phyloP scores from a whole-genome alignment of 2,113 vertebrate genomes.

The Syngnathus scovelli region DNA sequence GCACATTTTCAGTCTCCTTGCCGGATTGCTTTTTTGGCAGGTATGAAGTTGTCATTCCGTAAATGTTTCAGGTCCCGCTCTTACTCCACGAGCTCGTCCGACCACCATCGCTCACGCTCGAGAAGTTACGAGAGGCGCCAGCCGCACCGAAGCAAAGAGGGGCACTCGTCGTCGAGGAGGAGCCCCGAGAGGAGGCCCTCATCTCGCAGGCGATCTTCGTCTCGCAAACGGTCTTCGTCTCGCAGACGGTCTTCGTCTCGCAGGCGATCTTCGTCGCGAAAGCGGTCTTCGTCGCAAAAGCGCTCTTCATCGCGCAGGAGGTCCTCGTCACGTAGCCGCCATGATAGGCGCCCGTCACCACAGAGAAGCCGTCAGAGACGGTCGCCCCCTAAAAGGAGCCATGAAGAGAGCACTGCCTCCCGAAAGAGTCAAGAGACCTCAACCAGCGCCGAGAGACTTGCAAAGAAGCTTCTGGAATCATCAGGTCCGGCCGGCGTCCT shows the following conservation, averaged over 20 bases:
- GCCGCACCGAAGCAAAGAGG: neutral
- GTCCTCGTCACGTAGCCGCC: neutral
- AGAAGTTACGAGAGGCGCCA: slow-evolving; percentile 15
- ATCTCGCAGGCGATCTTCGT: neutral
- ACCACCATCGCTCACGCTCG: slow-evolving; percentile 5
- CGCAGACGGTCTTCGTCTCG: neutral
- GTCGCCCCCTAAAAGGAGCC: neutral
- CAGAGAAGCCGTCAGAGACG: neutral
- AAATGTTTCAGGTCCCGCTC: slow-evolving; percentile 26
- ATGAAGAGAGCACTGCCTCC: neutral
- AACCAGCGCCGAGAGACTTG: slow-evolving; percentile 24
- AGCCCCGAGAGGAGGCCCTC: neutral
- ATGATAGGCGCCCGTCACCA: neutral
- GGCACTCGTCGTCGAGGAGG: neutral
- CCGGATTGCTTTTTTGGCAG: neutral
- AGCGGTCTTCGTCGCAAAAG: neutral
- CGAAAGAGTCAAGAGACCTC: neutral
- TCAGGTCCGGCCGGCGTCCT: slow-evolving; percentile 42
- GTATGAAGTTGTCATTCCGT: neutral
- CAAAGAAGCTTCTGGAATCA: slow-evolving; percentile 41
- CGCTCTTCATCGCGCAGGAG: neutral
- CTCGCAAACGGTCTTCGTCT: neutral
- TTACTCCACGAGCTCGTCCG: slow-evolving; percentile 1
- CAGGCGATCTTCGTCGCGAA: neutral
- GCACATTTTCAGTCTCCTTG: neutral